Evolutionary conservation across 2,113 vertebrate species (phyloP).

Genomic region (Macheiramphus alcinus): DNA sequence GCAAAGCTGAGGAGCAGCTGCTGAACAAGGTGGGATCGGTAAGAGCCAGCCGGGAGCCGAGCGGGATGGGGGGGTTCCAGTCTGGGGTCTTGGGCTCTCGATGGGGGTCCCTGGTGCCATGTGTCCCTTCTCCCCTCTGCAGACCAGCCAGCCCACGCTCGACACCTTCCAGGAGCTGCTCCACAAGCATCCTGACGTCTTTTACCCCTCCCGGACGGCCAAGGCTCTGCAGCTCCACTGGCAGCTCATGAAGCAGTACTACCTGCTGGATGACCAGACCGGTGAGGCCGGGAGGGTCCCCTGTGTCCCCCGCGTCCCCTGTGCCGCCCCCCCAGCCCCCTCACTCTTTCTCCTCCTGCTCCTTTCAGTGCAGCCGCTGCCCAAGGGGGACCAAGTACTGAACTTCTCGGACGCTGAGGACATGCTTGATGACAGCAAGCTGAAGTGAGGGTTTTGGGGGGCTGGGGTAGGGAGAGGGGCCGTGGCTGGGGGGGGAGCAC

Average conservation of each 20-base stretch:
- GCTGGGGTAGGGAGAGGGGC: neutral
- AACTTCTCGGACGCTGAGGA: conserved; percentile 96
- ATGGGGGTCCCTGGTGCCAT: neutral
- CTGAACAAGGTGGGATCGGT: conserved; percentile 90
- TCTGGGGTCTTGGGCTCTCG: too few species aligned
- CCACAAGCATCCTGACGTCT: conserved; percentile 86
- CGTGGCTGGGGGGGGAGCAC: too few species aligned
- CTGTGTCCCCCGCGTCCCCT: too few species aligned
- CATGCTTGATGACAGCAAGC: conserved; percentile 90
- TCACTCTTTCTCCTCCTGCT: too few species aligned
- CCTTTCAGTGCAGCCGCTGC: too few species aligned
- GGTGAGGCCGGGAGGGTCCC: conserved; percentile 66
- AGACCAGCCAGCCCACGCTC: conserved; percentile 93
- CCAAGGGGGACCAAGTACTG: conserved; percentile 73
- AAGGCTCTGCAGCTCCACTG: conserved; percentile 93
- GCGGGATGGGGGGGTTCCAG: neutral
- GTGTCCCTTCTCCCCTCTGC: neutral
- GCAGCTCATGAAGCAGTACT: conserved; percentile 97
- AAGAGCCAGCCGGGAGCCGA: neutral
- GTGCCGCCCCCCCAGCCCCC: too few species aligned
- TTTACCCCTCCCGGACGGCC: conserved; percentile 88
- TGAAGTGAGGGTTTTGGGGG: conserved; percentile 79
- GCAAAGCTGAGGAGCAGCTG: conserved; percentile 89
- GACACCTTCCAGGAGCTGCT: conserved; percentile 93
- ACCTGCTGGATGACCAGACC: conserved; percentile 93